Evolutionary conservation across 2,113 vertebrate genomes (phyloP).

Genomic region (Phocoena phocoena): DNA sequence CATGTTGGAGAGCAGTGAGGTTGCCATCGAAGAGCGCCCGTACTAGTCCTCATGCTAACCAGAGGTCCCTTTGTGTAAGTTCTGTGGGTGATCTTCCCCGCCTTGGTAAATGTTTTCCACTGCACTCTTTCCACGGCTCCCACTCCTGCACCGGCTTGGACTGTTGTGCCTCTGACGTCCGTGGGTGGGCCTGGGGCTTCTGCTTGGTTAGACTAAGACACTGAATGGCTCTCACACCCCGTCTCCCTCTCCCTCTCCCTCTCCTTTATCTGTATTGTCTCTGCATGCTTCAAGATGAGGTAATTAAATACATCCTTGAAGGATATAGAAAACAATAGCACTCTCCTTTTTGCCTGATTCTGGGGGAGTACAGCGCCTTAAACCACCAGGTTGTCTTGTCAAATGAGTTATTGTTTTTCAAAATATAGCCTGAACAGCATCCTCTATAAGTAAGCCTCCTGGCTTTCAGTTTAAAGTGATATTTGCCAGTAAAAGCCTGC

Average conservation of each 20-base stretch:
- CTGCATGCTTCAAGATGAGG: slow-evolving; percentile 16
- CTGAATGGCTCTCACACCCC: background rate
- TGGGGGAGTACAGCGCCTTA: background rate
- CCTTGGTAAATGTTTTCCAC: background rate
- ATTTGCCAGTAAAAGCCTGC: slow-evolving; percentile 67
- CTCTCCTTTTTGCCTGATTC: slow-evolving; percentile 14
- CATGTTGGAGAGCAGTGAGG: background rate
- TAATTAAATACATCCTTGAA: slow-evolving; percentile 59
- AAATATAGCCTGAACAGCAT: slow-evolving; percentile 59
- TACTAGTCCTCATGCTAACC: background rate
- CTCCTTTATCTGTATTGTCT: background rate
- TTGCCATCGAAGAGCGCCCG: background rate
- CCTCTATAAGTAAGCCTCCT: slow-evolving; percentile 66
- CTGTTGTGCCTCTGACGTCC: background rate
- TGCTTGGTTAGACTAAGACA: background rate
- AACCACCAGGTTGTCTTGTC: slow-evolving; percentile 57
- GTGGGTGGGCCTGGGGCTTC: background rate
- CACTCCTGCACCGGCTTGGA: accelerated
- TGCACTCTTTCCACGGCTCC: background rate
- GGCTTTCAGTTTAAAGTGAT: slow-evolving; percentile 71
- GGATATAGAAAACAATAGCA: slow-evolving; percentile 35
- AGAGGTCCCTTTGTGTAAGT: no score
- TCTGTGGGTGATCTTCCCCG: background rate
- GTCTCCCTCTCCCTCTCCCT: background rate
- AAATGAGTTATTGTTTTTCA: slow-evolving; percentile 55